phyloP scores from a whole-genome alignment of 53 echinoderm and acorn worm genomes.

The Antedon mediterranea region DNA sequence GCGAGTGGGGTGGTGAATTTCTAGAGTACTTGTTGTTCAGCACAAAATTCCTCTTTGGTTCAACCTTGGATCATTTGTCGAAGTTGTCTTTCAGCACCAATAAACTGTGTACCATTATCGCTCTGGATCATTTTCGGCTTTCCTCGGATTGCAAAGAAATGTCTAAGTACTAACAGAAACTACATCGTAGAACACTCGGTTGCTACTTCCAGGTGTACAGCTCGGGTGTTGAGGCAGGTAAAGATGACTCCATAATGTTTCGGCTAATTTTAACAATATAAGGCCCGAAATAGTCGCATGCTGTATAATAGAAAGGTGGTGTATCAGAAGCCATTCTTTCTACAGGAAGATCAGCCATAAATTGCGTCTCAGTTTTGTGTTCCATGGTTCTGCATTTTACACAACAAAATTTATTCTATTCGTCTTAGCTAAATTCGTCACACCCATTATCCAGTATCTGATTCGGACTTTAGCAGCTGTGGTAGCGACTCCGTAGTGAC shows the following conservation, averaged over 20 bases:
- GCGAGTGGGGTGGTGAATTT: background rate
- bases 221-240: slow-evolving; percentile 17
- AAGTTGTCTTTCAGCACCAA: slow-evolving; percentile 16
- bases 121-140: slow-evolving; percentile 14
- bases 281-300: slow-evolving; percentile 31
- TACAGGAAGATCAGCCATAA: slow-evolving; percentile 17
- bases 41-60: slow-evolving; percentile 3
- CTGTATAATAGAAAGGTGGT: slow-evolving; percentile 33
- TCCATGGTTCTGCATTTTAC: slow-evolving; percentile 19
- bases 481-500: slow-evolving; percentile 33
- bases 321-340: slow-evolving; percentile 18
- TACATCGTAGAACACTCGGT: slow-evolving; percentile 24
- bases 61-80: slow-evolving; percentile 17
- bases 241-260: slow-evolving; percentile 26
- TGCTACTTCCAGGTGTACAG: slow-evolving; percentile 25
- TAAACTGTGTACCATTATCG: slow-evolving; percentile 22
- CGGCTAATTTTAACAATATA: slow-evolving; percentile 10
- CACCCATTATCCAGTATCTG: slow-evolving; percentile 16
- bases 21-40: slow-evolving; percentile 9
- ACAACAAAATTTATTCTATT: slow-evolving; percentile 26
- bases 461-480: slow-evolving; percentile 16
- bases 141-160: slow-evolving; percentile 27
- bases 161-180: slow-evolving; percentile 16
- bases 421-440: slow-evolving; percentile 10
- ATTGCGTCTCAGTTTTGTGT: slow-evolving; percentile 10